Evolutionary conservation across 2,113 vertebrate species (phyloP), one percentile per base, ranked within the genome.

Genomic region (Oxygymnocypris stewartii): DNA sequence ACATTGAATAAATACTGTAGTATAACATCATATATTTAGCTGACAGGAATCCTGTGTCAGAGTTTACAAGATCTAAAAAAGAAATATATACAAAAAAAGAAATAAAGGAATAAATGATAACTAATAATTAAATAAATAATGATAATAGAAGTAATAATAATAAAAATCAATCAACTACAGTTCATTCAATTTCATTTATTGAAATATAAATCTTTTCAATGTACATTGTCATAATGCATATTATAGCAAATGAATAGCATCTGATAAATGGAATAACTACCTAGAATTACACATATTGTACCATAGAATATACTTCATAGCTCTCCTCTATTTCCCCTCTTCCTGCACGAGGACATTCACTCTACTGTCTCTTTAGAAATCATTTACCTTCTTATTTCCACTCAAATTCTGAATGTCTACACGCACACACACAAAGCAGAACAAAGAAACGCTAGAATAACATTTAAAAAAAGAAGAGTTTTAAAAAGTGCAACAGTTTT

Each of bases 401-500:
- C n/a, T n/a, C 81, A 91, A 84, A 83, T 86, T 88, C 31, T 25
- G 65, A 61, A 82, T 35, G 77, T 82, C 85, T 57, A 89, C n/a
- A n/a, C n/a, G n/a, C 35, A 89, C 59, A 86, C 61, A 76, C 65
- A 88, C 25, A 87, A 73, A 87, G 86, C 84, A 87, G 85, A 81
- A 87, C 63, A 78, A 77, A 84, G 69, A 74, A 82, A 88, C 40
- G 25, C 61, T 47, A 59, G 23, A 63, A 51, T 69, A 71, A 49
- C 11, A 57, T 59, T 16, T 84, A 25, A 2, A 83, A 82, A 59
- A 37, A 84, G 82, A 88, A 85, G 79, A 82, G 63, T 65, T 81
- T 65, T 75, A 65, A 86, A 95, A 97, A 98, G 97, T 99, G 98
- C 97, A 98, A 97, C 94, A 97, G 95, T 96, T 85, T 90, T 95